Evolutionary conservation across 2,797 vertebrate species (phyloP).

Genomic region (Chloroceryle amazona): DNA sequence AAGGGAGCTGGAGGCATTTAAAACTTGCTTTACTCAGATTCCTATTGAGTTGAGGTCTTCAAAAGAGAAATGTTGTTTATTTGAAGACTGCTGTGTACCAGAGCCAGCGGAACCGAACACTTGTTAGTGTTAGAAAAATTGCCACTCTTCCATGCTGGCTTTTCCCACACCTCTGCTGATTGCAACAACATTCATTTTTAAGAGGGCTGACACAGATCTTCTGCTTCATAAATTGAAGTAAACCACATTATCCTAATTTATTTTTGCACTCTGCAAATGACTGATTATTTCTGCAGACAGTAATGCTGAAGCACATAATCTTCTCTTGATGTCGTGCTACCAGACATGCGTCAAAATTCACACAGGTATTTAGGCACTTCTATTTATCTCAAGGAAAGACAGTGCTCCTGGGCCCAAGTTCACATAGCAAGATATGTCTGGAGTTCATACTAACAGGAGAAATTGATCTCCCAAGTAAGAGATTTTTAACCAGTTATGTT

Average conservation of each 20-base stretch:
- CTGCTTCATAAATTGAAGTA: background rate
- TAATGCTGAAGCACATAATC: background rate
- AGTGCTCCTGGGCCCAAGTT: background rate
- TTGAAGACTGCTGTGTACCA: conserved; percentile 23
- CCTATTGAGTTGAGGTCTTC: conserved; percentile 19
- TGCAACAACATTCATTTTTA: conserved; percentile 1
- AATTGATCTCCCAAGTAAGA: background rate
- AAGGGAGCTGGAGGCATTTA: conserved; percentile 44
- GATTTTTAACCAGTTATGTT: background rate
- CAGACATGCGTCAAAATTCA: background rate
- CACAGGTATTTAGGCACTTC: background rate
- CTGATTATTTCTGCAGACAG: background rate
- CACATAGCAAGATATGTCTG: background rate
- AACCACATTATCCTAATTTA: background rate
- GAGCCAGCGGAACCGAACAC: conserved; percentile 8
- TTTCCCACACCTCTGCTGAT: background rate
- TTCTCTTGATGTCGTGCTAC: background rate
- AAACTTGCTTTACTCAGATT: conserved; percentile 35
- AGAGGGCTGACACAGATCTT: background rate
- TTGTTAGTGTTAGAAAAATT: background rate
- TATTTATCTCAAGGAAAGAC: background rate
- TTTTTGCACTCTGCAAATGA: background rate
- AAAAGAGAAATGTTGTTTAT: conserved; percentile 54
- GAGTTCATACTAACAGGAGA: background rate
- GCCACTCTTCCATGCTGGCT: background rate